A percentile compares a stretch with the other conserved stretches of the same genome.
These are phyloP conservation scores for Prionchulus punctatus DNA, from an alignment of 2,888 invertebrate genomes.

Conservation along the genomic window DNA sequence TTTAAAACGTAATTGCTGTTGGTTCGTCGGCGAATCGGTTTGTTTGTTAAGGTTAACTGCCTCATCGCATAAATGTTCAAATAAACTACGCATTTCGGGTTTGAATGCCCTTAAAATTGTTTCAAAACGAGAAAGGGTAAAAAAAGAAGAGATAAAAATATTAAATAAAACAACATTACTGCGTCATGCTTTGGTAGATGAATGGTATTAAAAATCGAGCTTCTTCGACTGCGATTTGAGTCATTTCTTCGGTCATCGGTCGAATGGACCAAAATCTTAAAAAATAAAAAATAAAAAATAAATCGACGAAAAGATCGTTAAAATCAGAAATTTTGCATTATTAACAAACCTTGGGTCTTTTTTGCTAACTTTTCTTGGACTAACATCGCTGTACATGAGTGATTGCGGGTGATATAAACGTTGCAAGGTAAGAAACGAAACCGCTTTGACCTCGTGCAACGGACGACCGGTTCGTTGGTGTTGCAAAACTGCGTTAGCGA, in stretches of 20 bases:
- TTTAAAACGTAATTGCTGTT: too few relatives aligned
- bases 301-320: background rate
- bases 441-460: constrained; percentile 81
- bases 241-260: constrained; percentile 74
- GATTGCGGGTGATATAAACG: constrained; percentile 42
- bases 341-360: background rate
- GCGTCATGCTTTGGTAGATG: constrained; percentile 53
- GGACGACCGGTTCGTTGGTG: constrained; percentile 74
- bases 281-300: background rate
- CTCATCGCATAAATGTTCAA: background rate
- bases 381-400: constrained; percentile 70
- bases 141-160: background rate
- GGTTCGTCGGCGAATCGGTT: too few relatives aligned
- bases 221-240: constrained; percentile 74
- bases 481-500: constrained; percentile 76
- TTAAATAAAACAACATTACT: background rate
- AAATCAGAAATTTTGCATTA: background rate
- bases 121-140: background rate
- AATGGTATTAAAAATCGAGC: constrained; percentile 67
- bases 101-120: background rate
- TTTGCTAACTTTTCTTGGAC: constrained; percentile 51
- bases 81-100: background rate
- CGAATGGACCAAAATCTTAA: constrained; percentile 62
- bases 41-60: too few relatives aligned
- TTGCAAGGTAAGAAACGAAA: constrained; percentile 65